Evolutionary conservation across 2,797 vertebrate genomes (phyloP).

Genomic region (Melanotaenia parkinsoni): DNA sequence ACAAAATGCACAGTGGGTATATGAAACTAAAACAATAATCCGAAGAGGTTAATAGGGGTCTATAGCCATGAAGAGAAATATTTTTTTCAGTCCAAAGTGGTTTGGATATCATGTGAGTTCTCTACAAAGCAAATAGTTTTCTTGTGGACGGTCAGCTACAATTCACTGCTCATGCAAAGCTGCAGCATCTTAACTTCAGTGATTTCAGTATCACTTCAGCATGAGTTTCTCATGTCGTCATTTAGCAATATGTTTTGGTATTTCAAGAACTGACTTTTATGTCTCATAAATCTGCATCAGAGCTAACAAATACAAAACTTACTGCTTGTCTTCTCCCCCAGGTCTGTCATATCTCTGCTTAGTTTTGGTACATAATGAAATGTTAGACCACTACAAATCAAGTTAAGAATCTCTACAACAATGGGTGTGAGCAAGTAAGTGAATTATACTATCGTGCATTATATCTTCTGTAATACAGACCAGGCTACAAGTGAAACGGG

Average conservation of each 20-base stretch:
- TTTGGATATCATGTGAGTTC: conserved; percentile 47
- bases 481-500: background rate
- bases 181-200: conserved; percentile 47
- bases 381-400: conserved; percentile 62
- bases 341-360: conserved; percentile 52
- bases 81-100: conserved; percentile 55
- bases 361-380: conserved; percentile 66
- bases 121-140: conserved; percentile 47
- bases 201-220: conserved; percentile 63
- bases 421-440: conserved; percentile 60
- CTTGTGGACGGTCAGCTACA: conserved; percentile 29
- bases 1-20: conserved; percentile 60
- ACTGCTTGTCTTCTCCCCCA: conserved; percentile 39
- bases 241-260: conserved; percentile 45
- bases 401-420: conserved; percentile 60
- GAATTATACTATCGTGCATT: conserved; percentile 22
- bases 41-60: conserved; percentile 61
- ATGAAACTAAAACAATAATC: conserved; percentile 68
- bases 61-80: conserved; percentile 67
- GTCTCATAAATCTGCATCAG: conserved; percentile 47
- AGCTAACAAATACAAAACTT: conserved; percentile 55
- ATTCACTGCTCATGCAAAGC: conserved; percentile 42
- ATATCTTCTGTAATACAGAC: conserved; percentile 1
- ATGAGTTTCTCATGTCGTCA: conserved; percentile 61
- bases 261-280: conserved; percentile 31